Base-by-base conservation (phyloP, 2,113 vertebrate species). In the Chionomys nivalis region DNA sequence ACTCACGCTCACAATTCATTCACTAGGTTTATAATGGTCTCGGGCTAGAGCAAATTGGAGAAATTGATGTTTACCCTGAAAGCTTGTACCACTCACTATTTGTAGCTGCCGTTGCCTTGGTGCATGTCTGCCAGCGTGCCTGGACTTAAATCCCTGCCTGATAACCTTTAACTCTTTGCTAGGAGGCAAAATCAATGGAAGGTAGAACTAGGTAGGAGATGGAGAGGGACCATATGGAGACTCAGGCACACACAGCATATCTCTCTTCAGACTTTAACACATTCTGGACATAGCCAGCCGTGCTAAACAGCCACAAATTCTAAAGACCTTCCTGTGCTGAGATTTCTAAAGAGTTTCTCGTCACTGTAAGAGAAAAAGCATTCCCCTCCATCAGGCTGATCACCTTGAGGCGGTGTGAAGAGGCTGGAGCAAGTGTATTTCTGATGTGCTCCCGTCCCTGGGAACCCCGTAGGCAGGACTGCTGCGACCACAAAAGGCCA, bases 1-100 rank as follows among this genome's bases (percentile, higher is more conserved):
- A 94, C 61, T 75, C 87, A 97, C 94, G 96, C 94, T 91, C 96
- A 79, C 91, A 94, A 96, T 97, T 95, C 95, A 97, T 90, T 96
- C 19, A 0, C 94, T 87, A 87, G 97, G 96, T 87, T 97, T 97
- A 90, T 97, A 95, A 98, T 96, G 93, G 87, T 98, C 97, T 98
- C 93, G 9, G 96, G 97, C 96, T 97, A 77, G 61, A 98, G 97
- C 97, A 98, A 97, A 98, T 97, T 98, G 97, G 97, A 98, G 98
- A 98, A 98, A 98, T 85, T 95, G 98, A 98, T 98, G 96, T 98
- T 98, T 98, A 97, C 97, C 95, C 91, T 94, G 94, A 97, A 98
- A 98, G 95, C 94, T 78, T 97, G 73, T 88, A 96, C 87, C 0
- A 0, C 95, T 91, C n/a, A 10, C 97, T 97, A 97, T 97, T 91